Evolutionary conservation across 1,140 invertebrate species (phyloP).

Genomic region (Dinoponera quadriceps): DNA sequence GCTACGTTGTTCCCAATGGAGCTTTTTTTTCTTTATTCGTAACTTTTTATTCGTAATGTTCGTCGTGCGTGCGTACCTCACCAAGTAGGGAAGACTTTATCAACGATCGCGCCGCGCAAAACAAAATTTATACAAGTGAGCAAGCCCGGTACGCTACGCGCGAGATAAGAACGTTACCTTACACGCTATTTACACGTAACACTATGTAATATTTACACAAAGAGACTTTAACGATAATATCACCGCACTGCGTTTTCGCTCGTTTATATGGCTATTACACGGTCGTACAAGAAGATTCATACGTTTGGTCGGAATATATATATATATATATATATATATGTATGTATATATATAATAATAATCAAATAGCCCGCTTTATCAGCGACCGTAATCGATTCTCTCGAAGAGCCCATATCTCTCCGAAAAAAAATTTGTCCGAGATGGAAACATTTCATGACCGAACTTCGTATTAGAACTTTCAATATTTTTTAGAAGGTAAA

Average conservation of each 20-base stretch:
- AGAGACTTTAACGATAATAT: conserved; percentile 70
- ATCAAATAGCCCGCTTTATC: conserved; percentile 24
- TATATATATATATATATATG: no score
- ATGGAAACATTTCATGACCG: no score
- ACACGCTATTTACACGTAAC: conserved; percentile 54
- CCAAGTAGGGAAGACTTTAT: conserved; percentile 9
- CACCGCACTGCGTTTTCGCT: conserved; percentile 64
- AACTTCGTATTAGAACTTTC: no score
- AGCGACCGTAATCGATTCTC: not conserved
- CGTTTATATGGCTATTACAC: conserved; percentile 62
- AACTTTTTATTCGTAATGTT: conserved; percentile 1
- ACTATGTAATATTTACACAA: conserved; percentile 70
- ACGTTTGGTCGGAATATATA: not conserved
- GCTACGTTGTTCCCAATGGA: not conserved
- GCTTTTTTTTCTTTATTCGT: not conserved
- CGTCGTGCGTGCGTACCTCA: not conserved
- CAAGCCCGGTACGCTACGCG: conserved; percentile 19
- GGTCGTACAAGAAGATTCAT: conserved; percentile 15
- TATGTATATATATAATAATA: no score
- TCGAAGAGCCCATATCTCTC: no score
- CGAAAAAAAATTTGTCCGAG: no score
- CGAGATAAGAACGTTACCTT: conserved; percentile 51
- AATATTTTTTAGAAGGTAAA: no score
- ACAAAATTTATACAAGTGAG: conserved; percentile 57
- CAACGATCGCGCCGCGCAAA: conserved; percentile 1